Base-by-base conservation (phyloP, 2,113 vertebrate genomes). In the Eclectus roratus region DNA sequence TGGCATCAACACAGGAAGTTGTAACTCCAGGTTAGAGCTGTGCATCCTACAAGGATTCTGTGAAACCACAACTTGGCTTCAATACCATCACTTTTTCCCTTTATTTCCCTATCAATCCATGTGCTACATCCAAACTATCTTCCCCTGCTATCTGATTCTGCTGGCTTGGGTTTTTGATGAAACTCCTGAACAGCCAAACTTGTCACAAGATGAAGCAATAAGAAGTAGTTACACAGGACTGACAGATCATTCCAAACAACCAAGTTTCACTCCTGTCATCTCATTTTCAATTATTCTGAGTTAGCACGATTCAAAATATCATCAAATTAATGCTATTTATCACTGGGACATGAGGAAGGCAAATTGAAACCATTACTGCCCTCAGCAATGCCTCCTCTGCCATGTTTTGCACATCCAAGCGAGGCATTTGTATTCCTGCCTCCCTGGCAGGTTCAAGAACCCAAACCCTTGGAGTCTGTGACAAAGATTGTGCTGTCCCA, bases 331-430 rank as follows among this genome's bases (percentile, higher is more conserved):
- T 10, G 29, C 19, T 49, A 13, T 58, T 74, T 47, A 50, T 11
- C 17, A 41, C 46, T 64, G 43, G 27, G 25, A 61, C 61, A 58
- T 25, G 2, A 70, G 33, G 46, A 70, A 55, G 60, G 39, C 18
- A 44, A 85, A 77, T 0, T 6, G 28, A 71, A 85, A 72, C 18
- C 1, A 0, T 1, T 0, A 10, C 0, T 29, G 29, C 73, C 39
- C 39, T 72, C 6, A 1, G 69, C 19, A 3, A 11, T 3, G 33
- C 15, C 63, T 88, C 43, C 72, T 58, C 28, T 64, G 71, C 24
- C 2, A 0, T 2, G 84, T 27, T 41, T 52, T 49, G 56, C 46
- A 43, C 63, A n/a, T 29, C 64, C 10, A 8, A 1, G 15, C 29
- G 2, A n/a, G 17, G 37, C n/a, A 5, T n/a, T 5, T 11, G 13